These are phyloP conservation scores for Apeira syringaria DNA, from an alignment of 2,888 invertebrate genomes.

Conservation along the genomic window DNA sequence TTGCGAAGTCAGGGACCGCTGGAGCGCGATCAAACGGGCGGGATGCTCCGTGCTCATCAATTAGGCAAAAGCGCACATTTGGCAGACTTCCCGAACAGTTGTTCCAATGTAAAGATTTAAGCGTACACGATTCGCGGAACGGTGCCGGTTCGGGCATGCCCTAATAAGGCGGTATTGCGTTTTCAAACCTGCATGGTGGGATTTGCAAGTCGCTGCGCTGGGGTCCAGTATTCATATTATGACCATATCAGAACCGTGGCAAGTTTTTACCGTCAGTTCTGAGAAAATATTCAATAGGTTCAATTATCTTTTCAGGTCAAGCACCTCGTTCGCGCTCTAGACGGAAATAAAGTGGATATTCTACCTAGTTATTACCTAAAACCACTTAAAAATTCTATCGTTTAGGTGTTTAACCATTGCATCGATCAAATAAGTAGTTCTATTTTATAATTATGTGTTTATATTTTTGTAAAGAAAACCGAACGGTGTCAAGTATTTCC, in stretches of 20 bases:
- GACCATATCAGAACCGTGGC: slow-evolving; percentile 3
- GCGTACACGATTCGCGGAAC: slow-evolving; percentile 53
- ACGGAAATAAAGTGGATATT: too few relatives aligned
- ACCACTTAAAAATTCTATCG: too few relatives aligned
- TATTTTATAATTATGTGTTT: too few relatives aligned
- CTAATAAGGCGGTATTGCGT: slow-evolving; percentile 57
- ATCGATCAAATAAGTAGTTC: too few relatives aligned
- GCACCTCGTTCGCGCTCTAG: slow-evolving; percentile 5
- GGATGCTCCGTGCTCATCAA: slow-evolving; percentile 69
- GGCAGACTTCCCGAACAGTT: slow-evolving; percentile 74
- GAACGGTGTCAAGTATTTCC: too few relatives aligned
- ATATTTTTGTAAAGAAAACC: too few relatives aligned
- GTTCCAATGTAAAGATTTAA: slow-evolving; percentile 53
- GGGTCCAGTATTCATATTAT: slow-evolving; percentile 5
- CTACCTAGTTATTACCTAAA: too few relatives aligned
- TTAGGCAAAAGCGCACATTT: slow-evolving; percentile 74
- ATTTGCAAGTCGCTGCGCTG: slow-evolving; percentile 13
- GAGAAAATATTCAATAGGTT: slow-evolving; percentile 7
- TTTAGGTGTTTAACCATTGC: too few relatives aligned
- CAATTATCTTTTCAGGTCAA: slow-evolving; percentile 5
- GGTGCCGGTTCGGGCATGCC: slow-evolving; percentile 40
- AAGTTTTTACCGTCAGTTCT: slow-evolving; percentile 6
- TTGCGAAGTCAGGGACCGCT: slow-evolving; percentile 44
- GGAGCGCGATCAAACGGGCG: slow-evolving; percentile 70
- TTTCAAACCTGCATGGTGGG: slow-evolving; percentile 27